Evolutionary conservation across 2,797 vertebrate genomes (phyloP), one percentile per base, ranked within the genome.

Genomic region (Channa striata): DNA sequence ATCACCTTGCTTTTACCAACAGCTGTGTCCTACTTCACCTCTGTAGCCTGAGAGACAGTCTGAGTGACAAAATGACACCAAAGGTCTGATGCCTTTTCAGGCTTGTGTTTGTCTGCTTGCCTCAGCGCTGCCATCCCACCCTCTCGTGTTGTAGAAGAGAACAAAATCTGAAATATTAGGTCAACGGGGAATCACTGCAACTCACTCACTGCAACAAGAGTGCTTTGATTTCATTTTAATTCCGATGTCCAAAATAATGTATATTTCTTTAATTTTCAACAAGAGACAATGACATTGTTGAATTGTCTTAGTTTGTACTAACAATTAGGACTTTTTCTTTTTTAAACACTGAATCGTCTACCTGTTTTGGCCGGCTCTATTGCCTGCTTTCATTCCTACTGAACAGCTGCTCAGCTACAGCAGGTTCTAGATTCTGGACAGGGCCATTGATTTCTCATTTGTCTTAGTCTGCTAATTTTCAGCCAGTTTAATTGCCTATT

Each of bases 11-110:
- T 84, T 80, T 79, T 62, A 70, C 69, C 68, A 82, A 61, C 83
- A 88, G 73, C 83, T 87, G 87, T 63, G 80, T 68, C 80, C 78
- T 65, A 54, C 78, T 77, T 85, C 82, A 83, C 84, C 80, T 85
- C 68, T 59, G 73, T 66, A 64, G 72, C 76, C 75, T 21, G 43
- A 39, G 75, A 80, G 58, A 77, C 46, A 50, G 46, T 36, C 62
- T 62, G 80, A 87, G 76, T 90, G 86, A 90, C 86, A 84, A 83
- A 42, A 86, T 82, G 80, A 87, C 83, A 82, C 64, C 77, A 74
- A 79, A 76, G 84, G 69, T 83, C 70, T 64, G 33, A 67, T 70
- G 61, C 48, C 50, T 75, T 66, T 52, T 73, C 67, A 50, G 69
- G 66, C 74, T 68, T 36, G 53, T 65, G 59, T 79, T 70, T 51